Evolutionary conservation across 2,888 invertebrate genomes (phyloP).

Genomic region (Ochlodes sylvanus): DNA sequence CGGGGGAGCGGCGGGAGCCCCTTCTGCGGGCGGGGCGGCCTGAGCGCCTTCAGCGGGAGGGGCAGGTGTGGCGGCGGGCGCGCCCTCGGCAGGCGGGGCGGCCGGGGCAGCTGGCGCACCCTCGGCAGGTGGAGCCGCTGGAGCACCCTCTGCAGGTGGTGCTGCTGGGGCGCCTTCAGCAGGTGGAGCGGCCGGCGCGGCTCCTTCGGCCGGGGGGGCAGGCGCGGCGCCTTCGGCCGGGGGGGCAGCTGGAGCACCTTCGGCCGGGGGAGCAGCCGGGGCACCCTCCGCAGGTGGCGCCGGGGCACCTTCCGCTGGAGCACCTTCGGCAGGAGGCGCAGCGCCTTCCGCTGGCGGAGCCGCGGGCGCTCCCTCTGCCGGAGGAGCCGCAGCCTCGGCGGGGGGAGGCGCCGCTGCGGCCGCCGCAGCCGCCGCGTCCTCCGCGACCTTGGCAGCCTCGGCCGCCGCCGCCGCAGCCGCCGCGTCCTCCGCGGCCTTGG

Average conservation of each 20-base stretch:
- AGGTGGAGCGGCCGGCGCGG: slow-evolving; percentile 55
- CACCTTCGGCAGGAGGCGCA: slow-evolving; percentile 39
- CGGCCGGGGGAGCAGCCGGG: slow-evolving; percentile 51
- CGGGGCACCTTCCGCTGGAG: slow-evolving; percentile 49
- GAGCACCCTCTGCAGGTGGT: slow-evolving; percentile 48
- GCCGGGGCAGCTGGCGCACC: slow-evolving; percentile 44
- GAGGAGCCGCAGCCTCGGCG: slow-evolving; percentile 40
- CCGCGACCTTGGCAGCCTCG: slow-evolving; percentile 36
- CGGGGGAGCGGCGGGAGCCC: slow-evolving; percentile 43
- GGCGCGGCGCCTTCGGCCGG: slow-evolving; percentile 52
- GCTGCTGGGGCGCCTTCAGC: slow-evolving; percentile 59
- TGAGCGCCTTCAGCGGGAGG: slow-evolving; percentile 46
- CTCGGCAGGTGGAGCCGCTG: slow-evolving; percentile 50
- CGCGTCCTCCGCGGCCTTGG: slow-evolving; percentile 20
- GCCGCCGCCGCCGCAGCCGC: slow-evolving; percentile 40
- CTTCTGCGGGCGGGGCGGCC: slow-evolving; percentile 43
- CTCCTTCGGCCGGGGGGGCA: slow-evolving; percentile 54
- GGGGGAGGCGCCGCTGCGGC: slow-evolving; percentile 42
- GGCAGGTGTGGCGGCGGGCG: slow-evolving; percentile 45
- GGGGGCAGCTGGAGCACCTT: slow-evolving; percentile 54
- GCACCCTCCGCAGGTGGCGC: slow-evolving; percentile 60
- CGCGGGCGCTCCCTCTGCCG: slow-evolving; percentile 38
- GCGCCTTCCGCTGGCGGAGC: slow-evolving; percentile 40
- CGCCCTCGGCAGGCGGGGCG: slow-evolving; percentile 47
- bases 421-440: slow-evolving; percentile 36